Conservation (phyloP, 2,888 invertebrate genomes). For the Melinopterus prodromus region DNA sequence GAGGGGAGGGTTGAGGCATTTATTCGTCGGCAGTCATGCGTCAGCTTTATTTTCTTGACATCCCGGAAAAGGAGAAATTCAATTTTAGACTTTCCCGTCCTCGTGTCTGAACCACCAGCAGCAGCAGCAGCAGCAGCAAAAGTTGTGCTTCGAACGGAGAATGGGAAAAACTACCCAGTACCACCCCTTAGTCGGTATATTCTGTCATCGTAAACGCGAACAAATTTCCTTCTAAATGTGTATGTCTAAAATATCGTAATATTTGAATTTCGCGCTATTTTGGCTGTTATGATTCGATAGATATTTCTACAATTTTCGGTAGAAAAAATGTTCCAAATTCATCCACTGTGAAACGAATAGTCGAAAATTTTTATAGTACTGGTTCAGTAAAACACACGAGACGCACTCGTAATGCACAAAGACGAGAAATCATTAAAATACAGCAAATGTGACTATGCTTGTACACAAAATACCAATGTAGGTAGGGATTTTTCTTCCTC, state of each 20-base stretch:
- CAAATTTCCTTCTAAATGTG: not conserved
- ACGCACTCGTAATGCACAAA: no score
- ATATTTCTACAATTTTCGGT: no score
- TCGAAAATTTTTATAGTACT: no score
- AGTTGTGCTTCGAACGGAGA: not conserved
- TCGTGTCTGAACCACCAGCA: not conserved
- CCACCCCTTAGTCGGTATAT: not conserved
- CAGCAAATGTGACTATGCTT: no score
- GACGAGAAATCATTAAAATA: no score
- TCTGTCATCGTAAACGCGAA: not conserved
- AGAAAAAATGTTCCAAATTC: no score
- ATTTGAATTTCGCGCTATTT: no score
- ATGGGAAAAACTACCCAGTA: not conserved
- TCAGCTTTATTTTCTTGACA: conserved; percentile 33
- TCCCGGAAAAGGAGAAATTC: conserved; percentile 29
- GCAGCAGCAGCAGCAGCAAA: not conserved
- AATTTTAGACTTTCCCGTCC: conserved; percentile 20
- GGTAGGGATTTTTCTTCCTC: conserved; percentile 18
- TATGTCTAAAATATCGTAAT: no score
- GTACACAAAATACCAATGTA: no score
- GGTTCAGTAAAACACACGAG: no score
- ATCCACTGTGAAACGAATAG: no score
- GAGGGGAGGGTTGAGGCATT: not conserved
- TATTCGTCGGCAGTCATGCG: conserved; percentile 15
- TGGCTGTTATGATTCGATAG: no score